Conservation (phyloP, 1,140 invertebrate species). For the Drosophila sp. region DNA sequence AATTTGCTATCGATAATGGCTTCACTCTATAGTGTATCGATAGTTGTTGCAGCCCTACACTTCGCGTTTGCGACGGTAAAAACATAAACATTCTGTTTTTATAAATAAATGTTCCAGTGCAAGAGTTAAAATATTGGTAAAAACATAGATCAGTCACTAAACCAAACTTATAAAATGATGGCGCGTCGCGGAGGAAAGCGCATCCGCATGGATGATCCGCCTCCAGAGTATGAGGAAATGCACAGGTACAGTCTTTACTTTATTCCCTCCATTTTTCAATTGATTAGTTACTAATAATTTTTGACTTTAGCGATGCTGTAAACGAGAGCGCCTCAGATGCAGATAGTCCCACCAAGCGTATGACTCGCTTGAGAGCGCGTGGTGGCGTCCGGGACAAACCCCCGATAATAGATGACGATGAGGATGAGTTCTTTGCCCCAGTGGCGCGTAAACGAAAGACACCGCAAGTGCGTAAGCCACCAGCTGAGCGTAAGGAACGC, state of each 20-base stretch:
- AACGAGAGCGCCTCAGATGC: constrained; percentile 83
- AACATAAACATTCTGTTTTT: constrained; percentile 17
- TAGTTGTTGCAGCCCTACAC: neutral
- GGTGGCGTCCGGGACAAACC: constrained; percentile 83
- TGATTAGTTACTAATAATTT: neutral
- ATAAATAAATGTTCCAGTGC: neutral
- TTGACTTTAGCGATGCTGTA: constrained; percentile 58
- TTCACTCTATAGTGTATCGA: too few relatives aligned
- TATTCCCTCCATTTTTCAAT: neutral
- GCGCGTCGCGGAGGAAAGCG: constrained; percentile 92
- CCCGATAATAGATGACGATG: constrained; percentile 82
- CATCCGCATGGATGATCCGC: constrained; percentile 95
- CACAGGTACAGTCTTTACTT: constrained; percentile 41
- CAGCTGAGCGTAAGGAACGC: constrained; percentile 83
- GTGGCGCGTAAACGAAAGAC: constrained; percentile 73
- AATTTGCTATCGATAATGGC: too few relatives aligned
- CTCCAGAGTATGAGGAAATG: constrained; percentile 86
- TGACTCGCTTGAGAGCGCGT: constrained; percentile 84
- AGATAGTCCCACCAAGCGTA: constrained; percentile 83
- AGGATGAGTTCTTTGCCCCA: constrained; percentile 81
- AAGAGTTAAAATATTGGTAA: neutral
- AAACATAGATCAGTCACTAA: neutral
- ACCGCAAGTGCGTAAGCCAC: constrained; percentile 83
- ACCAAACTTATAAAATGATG: constrained; percentile 84
- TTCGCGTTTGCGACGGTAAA: neutral